Percentiles rank a stretch among this genome's conserved stretches.
Conservation (phyloP, 2,113 vertebrate species). For the Petrocephalus zakoni region DNA sequence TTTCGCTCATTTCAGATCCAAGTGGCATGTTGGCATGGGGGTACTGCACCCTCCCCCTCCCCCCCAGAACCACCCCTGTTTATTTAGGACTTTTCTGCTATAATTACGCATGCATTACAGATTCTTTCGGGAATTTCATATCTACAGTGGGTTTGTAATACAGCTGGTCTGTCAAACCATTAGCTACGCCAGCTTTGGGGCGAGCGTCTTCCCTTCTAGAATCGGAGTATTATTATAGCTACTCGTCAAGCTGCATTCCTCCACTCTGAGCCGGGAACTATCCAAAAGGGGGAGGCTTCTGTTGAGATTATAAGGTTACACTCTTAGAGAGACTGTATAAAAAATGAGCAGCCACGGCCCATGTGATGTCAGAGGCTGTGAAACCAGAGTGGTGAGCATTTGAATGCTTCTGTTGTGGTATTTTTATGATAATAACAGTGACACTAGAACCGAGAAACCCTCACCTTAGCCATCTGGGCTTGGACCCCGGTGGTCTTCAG, state of each 20-base stretch:
- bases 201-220: not conserved
- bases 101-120: not conserved
- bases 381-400: not conserved
- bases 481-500: constrained; percentile 89
- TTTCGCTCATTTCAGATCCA: no score
- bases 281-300: not conserved
- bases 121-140: not conserved
- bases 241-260: not conserved
- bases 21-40: no score
- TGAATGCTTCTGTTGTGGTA: not conserved
- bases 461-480: constrained; percentile 99
- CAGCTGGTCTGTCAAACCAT: not conserved
- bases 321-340: not conserved
- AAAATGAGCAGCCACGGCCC: not conserved
- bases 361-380: not conserved
- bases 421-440: not conserved
- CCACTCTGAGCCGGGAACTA: not conserved
- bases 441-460: constrained; percentile 25
- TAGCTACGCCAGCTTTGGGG: not conserved
- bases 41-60: no score
- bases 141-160: not conserved
- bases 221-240: not conserved
- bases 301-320: not conserved
- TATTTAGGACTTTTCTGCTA: not conserved
- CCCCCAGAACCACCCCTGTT: no score